These are phyloP conservation scores for Channa striata DNA, from an alignment of 2,797 vertebrate genomes.

Conservation along the genomic window DNA sequence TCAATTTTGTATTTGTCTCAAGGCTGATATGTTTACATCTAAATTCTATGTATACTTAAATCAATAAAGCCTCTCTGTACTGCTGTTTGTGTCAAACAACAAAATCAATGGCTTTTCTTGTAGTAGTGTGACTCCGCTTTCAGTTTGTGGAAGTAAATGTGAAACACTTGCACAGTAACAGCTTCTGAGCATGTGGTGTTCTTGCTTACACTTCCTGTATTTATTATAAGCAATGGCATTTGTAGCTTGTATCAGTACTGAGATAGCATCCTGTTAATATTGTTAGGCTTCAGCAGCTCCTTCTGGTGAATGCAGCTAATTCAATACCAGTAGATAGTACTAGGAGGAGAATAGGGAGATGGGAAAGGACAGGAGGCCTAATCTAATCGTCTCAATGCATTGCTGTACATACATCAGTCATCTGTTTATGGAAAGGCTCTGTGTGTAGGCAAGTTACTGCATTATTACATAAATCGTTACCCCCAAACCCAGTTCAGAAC, in stretches of 20 bases:
- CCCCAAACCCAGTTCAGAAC: conserved; percentile 1
- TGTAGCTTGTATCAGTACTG: conserved; percentile 69
- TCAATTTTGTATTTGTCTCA: conserved; percentile 61
- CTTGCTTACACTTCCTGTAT: conserved; percentile 76
- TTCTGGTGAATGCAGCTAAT: conserved; percentile 74
- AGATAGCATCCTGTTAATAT: conserved; percentile 80
- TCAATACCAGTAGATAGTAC: conserved; percentile 74
- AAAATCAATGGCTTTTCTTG: conserved; percentile 54
- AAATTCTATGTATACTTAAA: conserved; percentile 59
- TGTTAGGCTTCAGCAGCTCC: conserved; percentile 76
- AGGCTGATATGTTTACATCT: conserved; percentile 55
- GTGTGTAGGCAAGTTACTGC: conserved; percentile 18
- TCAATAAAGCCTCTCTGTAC: conserved; percentile 54
- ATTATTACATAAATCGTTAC: conserved; percentile 2
- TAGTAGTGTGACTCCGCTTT: conserved; percentile 11
- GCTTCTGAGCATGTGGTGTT: conserved; percentile 46
- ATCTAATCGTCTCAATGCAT: conserved; percentile 77
- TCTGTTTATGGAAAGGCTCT: conserved; percentile 53
- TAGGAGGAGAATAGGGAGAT: conserved; percentile 53
- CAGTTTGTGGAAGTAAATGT: conserved; percentile 62
- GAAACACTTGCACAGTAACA: conserved; percentile 52
- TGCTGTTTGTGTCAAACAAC: conserved; percentile 37
- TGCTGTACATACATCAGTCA: conserved; percentile 74
- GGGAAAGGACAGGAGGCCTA: conserved; percentile 58
- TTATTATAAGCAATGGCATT: conserved; percentile 74